Percentiles rank a stretch among this genome's conserved stretches.
phyloP scores from a whole-genome alignment of 2,113 vertebrate species.

The Castor canadensis region DNA sequence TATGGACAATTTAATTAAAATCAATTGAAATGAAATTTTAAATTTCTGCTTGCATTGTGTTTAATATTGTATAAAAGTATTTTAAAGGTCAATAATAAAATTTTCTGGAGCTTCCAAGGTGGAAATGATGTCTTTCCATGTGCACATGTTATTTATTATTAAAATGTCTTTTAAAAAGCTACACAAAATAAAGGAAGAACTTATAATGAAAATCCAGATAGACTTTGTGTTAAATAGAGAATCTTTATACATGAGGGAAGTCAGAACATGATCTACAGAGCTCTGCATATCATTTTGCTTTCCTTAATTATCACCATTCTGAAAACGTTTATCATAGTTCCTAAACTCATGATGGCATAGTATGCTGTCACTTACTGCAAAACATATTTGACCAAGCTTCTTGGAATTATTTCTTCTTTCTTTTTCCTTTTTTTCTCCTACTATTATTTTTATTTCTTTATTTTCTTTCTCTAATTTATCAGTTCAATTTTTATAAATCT shows the following conservation, averaged over 20 bases:
- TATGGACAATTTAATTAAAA: neutral
- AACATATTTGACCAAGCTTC: neutral
- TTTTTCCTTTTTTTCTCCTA: neutral
- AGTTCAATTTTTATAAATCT: neutral
- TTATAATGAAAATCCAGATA: neutral
- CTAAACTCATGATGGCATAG: neutral
- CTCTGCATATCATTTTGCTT: neutral
- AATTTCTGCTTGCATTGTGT: neutral
- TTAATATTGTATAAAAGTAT: neutral
- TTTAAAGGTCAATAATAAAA: neutral
- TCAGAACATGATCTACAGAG: neutral
- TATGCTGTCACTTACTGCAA: neutral
- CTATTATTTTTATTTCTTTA: neutral
- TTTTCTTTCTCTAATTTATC: neutral
- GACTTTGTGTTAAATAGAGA: neutral
- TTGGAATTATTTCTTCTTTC: neutral
- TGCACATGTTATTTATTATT: neutral
- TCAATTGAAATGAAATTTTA: neutral
- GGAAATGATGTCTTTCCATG: neutral
- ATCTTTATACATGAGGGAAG: neutral
- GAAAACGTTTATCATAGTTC: neutral
- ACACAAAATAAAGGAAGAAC: neutral
- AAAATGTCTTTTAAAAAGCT: neutral
- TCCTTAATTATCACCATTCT: neutral
- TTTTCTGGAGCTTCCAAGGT: neutral